These are phyloP conservation scores for Harpegnathos saltator DNA, from an alignment of 1,140 invertebrate genomes.

Conservation along the genomic window DNA sequence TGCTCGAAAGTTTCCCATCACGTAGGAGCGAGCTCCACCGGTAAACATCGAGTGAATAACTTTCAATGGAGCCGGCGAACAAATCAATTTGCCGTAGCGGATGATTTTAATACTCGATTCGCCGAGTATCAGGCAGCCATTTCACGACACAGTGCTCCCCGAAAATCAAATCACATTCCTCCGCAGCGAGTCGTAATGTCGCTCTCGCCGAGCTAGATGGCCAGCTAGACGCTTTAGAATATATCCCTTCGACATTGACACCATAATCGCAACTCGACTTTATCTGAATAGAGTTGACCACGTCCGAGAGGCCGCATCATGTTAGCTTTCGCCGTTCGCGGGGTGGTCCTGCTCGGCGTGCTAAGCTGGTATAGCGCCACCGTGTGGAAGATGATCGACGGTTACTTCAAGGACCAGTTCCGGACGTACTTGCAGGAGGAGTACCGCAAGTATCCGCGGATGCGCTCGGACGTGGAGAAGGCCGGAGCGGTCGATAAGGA, in stretches of 20 bases:
- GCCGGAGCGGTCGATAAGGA: slow-evolving; percentile 45
- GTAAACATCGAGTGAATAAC: slow-evolving; percentile 3
- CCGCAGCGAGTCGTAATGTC: too few species aligned
- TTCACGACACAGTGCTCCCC: too few species aligned
- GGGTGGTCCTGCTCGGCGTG: slow-evolving; percentile 83
- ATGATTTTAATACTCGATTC: background rate
- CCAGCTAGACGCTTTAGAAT: background rate
- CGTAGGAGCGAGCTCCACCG: background rate
- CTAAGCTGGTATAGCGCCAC: slow-evolving; percentile 86
- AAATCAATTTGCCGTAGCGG: background rate
- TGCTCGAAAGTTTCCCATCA: background rate
- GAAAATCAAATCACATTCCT: too few species aligned
- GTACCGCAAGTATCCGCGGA: slow-evolving; percentile 81
- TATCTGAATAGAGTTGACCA: background rate
- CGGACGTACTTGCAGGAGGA: slow-evolving; percentile 84
- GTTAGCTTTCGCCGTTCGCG: slow-evolving; percentile 81
- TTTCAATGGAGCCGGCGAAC: background rate
- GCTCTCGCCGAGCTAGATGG: too few species aligned
- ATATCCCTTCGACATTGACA: background rate
- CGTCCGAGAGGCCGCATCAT: slow-evolving; percentile 67
- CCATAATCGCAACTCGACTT: slow-evolving; percentile 2
- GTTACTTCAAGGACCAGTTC: slow-evolving; percentile 86
- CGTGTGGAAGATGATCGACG: slow-evolving; percentile 86
- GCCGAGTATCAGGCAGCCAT: too few species aligned
- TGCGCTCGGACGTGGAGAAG: slow-evolving; percentile 59